A percentile compares a stretch with the other conserved stretches of the same genome.
phyloP scores from a whole-genome alignment of 2,113 vertebrate species.

The Cephalopholis sonnerati region DNA sequence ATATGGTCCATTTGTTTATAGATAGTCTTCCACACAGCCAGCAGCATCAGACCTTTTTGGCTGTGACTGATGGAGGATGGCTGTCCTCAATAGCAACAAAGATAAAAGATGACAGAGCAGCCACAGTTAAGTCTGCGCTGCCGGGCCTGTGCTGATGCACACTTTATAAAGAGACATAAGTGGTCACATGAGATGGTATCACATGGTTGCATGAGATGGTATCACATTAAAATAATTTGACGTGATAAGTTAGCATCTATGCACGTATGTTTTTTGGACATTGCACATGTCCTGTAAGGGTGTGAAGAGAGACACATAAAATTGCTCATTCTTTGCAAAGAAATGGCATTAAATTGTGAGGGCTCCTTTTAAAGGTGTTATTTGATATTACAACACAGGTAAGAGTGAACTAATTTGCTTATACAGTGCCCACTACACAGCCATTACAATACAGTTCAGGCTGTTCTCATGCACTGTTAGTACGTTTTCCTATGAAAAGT shows the following conservation, averaged over 20 bases:
- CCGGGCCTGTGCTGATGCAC: constrained; percentile 6
- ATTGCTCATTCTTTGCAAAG: not conserved
- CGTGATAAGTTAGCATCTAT: not conserved
- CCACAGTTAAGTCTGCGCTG: not conserved
- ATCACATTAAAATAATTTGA: not conserved
- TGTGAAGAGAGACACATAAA: not conserved
- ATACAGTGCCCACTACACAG: not conserved
- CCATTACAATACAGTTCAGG: not conserved
- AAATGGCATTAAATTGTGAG: too few species aligned
- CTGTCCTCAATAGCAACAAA: constrained; percentile 2
- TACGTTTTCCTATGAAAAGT: too few species aligned
- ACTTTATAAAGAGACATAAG: not conserved
- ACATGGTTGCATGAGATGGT: not conserved
- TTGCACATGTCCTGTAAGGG: not conserved
- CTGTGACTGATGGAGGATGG: not conserved
- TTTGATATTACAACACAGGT: not conserved
- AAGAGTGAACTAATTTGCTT: not conserved
- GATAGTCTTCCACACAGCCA: not conserved
- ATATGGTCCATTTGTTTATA: not conserved
- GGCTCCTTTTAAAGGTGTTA: not conserved
- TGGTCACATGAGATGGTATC: not conserved
- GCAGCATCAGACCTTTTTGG: not conserved
- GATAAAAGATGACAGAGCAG: constrained; percentile 22
- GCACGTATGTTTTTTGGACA: not conserved
- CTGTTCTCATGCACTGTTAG: too few species aligned